A percentile compares a stretch with the other conserved stretches of the same genome.
phyloP scores from a whole-genome alignment of 2,888 invertebrate genomes.

The Trichopoda pennipes region DNA sequence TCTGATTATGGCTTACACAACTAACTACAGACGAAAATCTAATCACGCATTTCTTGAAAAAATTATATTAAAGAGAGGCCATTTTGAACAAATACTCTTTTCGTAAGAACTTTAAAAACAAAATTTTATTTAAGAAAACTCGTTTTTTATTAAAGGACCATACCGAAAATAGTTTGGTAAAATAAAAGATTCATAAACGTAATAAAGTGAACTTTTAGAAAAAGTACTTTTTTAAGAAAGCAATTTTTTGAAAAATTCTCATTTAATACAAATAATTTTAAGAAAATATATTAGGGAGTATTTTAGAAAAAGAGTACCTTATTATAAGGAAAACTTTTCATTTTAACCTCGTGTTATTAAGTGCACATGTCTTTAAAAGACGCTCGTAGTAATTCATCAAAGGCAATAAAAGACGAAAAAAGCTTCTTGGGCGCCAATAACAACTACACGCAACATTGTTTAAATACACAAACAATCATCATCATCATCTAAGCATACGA shows the following conservation, averaged over 20 bases:
- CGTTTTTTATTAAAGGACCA: too few species aligned
- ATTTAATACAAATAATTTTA: not conserved
- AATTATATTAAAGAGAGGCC: too few species aligned
- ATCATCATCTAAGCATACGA: slow-evolving; percentile 38
- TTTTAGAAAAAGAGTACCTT: too few species aligned
- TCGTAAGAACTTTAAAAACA: not conserved
- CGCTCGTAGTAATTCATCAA: slow-evolving; percentile 78
- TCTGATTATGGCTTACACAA: too few species aligned
- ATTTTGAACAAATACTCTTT: not conserved
- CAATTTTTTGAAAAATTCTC: not conserved
- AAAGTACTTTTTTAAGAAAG: not conserved
- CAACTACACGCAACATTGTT: slow-evolving; percentile 45
- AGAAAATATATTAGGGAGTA: not conserved
- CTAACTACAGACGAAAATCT: too few species aligned
- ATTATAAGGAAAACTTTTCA: not conserved
- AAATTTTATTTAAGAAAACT: not conserved
- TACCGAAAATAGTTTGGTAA: too few species aligned
- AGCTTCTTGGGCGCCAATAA: slow-evolving; percentile 64
- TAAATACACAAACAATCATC: slow-evolving; percentile 38
- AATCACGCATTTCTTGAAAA: too few species aligned
- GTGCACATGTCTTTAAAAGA: slow-evolving; percentile 55
- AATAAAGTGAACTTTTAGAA: too few species aligned
- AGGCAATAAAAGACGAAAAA: slow-evolving; percentile 70
- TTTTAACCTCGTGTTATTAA: slow-evolving; percentile 41
- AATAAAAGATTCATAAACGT: not conserved